These are phyloP conservation scores for Indicator indicator DNA, from an alignment of 2,113 vertebrate genomes.

Conservation along the genomic window DNA sequence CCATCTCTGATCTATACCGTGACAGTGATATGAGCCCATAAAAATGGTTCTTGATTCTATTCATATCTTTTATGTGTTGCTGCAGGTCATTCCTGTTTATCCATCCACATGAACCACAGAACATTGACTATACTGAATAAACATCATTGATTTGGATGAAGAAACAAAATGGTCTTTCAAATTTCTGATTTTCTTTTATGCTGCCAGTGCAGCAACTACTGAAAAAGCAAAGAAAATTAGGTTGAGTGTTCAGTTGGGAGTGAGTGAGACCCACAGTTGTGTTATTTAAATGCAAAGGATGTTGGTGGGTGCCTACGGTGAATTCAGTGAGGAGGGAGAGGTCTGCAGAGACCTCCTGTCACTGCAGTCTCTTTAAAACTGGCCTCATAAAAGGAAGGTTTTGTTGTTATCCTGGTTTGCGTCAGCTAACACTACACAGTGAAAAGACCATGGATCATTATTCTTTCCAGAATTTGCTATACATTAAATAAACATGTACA, in stretches of 20 bases:
- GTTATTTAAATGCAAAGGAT: slow-evolving; percentile 54
- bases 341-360: slow-evolving; percentile 28
- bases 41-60: slow-evolving; percentile 27
- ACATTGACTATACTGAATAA: not conserved
- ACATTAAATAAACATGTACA: not conserved
- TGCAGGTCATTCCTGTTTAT: slow-evolving; percentile 18
- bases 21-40: not conserved
- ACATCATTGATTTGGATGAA: slow-evolving; percentile 18
- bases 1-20: not conserved
- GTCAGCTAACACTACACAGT: slow-evolving; percentile 8
- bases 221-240: slow-evolving; percentile 56
- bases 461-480: slow-evolving; percentile 31
- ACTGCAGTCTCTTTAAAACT: slow-evolving; percentile 46
- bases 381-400: not conserved
- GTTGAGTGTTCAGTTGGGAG: not conserved
- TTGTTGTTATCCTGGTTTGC: not conserved
- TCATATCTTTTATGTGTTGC: not conserved
- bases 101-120: slow-evolving; percentile 12
- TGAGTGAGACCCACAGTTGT: not conserved
- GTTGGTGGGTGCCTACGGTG: not conserved
- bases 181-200: slow-evolving; percentile 43
- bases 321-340: slow-evolving; percentile 15
- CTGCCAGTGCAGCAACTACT: not conserved
- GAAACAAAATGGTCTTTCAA: slow-evolving; percentile 40
- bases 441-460: not conserved